phyloP scores from a whole-genome alignment of 2,113 vertebrate species.

The Gambusia affinis region DNA sequence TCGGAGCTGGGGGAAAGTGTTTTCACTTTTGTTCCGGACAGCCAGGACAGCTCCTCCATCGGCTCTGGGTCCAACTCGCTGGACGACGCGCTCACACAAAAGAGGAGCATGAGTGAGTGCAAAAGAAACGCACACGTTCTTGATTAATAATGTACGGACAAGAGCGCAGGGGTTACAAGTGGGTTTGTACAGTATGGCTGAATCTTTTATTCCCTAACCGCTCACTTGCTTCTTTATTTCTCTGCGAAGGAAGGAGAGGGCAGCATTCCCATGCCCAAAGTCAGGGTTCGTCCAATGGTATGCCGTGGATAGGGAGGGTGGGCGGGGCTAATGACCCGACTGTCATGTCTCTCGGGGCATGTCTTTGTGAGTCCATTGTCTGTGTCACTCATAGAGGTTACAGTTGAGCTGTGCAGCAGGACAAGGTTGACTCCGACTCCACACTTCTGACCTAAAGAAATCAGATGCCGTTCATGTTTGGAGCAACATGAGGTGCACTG shows the following conservation, averaged over 20 bases:
- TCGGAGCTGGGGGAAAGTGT: slow-evolving; percentile 92
- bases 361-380: slow-evolving; percentile 72
- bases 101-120: slow-evolving; percentile 96
- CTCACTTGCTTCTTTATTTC: slow-evolving; percentile 68
- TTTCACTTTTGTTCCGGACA: slow-evolving; percentile 88
- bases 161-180: neutral
- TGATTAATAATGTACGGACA: neutral
- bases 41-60: slow-evolving; percentile 96
- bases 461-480: neutral
- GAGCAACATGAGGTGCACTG: slow-evolving; percentile 2
- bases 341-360: slow-evolving; percentile 66
- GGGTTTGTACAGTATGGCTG: slow-evolving; percentile 23
- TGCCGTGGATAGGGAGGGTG: slow-evolving; percentile 66
- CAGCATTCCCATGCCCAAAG: slow-evolving; percentile 76
- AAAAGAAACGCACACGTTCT: neutral
- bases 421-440: slow-evolving; percentile 46
- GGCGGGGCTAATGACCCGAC: slow-evolving; percentile 62
- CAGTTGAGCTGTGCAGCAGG: slow-evolving; percentile 57
- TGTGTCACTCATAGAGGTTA: slow-evolving; percentile 54
- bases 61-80: slow-evolving; percentile 94
- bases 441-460: slow-evolving; percentile 1
- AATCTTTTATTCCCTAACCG: slow-evolving; percentile 60
- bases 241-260: slow-evolving; percentile 79
- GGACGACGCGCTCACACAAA: slow-evolving; percentile 90
- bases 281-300: slow-evolving; percentile 81